Evolutionary conservation across 1,140 invertebrate species (phyloP).

Genomic region (Drosophila lacteicornis): DNA sequence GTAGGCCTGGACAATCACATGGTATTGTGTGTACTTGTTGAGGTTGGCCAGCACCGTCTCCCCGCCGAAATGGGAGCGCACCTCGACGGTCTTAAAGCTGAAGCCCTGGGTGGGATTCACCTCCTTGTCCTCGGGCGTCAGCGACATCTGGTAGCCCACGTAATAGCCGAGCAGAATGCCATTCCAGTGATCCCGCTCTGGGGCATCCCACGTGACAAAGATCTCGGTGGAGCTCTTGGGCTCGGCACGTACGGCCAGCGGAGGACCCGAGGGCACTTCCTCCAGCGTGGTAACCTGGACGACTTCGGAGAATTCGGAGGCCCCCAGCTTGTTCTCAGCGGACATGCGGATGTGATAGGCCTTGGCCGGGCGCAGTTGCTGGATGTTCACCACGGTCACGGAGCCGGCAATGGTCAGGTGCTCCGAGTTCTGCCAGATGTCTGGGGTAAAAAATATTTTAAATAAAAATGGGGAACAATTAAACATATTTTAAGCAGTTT

Average conservation of each 20-base stretch:
- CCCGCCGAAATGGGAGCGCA: constrained; percentile 88
- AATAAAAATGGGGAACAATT: background rate
- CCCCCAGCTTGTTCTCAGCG: constrained; percentile 94
- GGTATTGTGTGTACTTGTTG: constrained; percentile 94
- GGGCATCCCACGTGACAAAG: constrained; percentile 95
- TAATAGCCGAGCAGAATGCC: constrained; percentile 97
- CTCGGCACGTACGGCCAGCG: constrained; percentile 93
- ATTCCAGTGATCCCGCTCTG: constrained; percentile 94
- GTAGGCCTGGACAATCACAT: constrained; percentile 95
- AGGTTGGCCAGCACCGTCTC: constrained; percentile 89
- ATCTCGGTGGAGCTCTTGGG: constrained; percentile 95
- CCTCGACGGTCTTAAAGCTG: constrained; percentile 90
- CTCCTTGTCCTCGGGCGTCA: constrained; percentile 83
- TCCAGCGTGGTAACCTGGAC: constrained; percentile 93
- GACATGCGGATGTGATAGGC: constrained; percentile 95
- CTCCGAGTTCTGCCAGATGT: constrained; percentile 87
- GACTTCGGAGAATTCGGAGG: constrained; percentile 94
- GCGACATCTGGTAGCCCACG: constrained; percentile 93
- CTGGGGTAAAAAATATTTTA: constrained; percentile 15
- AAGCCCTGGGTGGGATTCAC: constrained; percentile 86
- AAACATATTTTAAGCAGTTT: background rate
- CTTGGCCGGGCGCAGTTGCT: constrained; percentile 93
- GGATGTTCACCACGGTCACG: constrained; percentile 91
- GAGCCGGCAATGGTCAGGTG: constrained; percentile 92
- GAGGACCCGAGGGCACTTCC: constrained; percentile 95